These are phyloP conservation scores for Lycaon pictus DNA, from an alignment of 2,113 vertebrate genomes.

Conservation along the genomic window DNA sequence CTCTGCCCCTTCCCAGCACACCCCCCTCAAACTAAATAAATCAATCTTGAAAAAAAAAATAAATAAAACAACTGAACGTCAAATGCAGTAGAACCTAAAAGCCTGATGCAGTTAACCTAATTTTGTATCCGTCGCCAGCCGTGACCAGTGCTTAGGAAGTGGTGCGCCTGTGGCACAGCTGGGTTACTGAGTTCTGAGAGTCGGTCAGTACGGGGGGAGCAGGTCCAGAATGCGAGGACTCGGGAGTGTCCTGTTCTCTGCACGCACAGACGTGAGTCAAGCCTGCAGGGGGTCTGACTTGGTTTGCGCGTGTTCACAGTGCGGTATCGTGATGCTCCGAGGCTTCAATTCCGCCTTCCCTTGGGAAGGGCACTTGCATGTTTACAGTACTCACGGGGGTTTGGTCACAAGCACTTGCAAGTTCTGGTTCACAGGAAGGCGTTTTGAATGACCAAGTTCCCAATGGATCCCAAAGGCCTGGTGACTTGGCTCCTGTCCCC, in stretches of 20 bases:
- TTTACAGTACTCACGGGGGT: background rate
- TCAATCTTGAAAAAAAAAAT: too few relatives aligned
- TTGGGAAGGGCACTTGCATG: background rate
- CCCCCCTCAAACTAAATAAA: background rate
- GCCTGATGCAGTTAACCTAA: rapidly evolving
- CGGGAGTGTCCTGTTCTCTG: rapidly evolving
- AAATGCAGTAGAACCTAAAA: background rate
- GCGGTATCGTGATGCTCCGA: too few relatives aligned
- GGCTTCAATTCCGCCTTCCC: rapidly evolving
- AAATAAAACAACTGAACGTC: too few relatives aligned
- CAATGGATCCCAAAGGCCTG: rapidly evolving
- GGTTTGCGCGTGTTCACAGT: background rate
- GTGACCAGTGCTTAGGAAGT: rapidly evolving
- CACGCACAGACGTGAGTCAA: rapidly evolving
- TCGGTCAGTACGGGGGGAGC: rapidly evolving
- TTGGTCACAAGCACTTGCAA: background rate
- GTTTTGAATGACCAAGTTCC: rapidly evolving
- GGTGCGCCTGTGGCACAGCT: rapidly evolving
- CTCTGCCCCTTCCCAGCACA: background rate
- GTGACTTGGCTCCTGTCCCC: rapidly evolving
- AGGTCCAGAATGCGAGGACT: background rate
- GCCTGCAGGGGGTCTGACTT: background rate
- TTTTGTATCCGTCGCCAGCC: rapidly evolving
- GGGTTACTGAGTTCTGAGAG: background rate
- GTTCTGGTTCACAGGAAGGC: background rate